These are phyloP conservation scores for Andrena cerasifolii DNA, from an alignment of 1,140 invertebrate genomes.

Conservation along the genomic window DNA sequence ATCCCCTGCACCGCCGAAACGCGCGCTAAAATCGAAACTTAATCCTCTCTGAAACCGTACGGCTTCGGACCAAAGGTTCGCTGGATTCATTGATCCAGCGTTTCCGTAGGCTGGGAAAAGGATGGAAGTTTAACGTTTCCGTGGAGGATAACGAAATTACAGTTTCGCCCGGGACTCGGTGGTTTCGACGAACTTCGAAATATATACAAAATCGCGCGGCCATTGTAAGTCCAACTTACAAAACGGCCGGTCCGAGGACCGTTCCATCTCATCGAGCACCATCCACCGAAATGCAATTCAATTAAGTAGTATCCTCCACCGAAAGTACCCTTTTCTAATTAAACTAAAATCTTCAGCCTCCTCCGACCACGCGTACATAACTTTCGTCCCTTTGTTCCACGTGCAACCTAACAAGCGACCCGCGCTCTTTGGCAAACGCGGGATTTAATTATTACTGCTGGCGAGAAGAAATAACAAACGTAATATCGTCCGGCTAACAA, in stretches of 20 bases:
- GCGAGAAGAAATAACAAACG: constrained; percentile 6
- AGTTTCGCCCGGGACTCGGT: too few relatives aligned
- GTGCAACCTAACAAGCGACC: background rate
- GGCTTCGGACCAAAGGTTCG: background rate
- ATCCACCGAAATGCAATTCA: background rate
- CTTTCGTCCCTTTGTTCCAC: background rate
- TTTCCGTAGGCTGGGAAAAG: too few relatives aligned
- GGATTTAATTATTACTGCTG: constrained; percentile 19
- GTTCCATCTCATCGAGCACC: background rate
- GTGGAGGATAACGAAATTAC: background rate
- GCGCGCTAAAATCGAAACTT: constrained; percentile 27
- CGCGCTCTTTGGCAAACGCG: background rate
- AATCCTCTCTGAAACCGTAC: constrained; percentile 5
- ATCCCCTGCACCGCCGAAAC: background rate
- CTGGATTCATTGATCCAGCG: background rate
- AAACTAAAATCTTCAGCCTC: background rate
- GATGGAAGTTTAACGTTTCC: background rate
- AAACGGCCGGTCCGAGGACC: background rate
- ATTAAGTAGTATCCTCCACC: background rate
- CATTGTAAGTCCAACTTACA: too few relatives aligned
- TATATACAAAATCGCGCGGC: too few relatives aligned
- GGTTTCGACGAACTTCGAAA: too few relatives aligned
- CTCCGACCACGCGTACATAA: background rate
- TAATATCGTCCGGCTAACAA: background rate
- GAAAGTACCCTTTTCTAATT: background rate